Percentiles rank a stretch among this genome's conserved stretches.
Conservation (phyloP, 2,888 invertebrate species). For the Digitonthophagus gazella region DNA sequence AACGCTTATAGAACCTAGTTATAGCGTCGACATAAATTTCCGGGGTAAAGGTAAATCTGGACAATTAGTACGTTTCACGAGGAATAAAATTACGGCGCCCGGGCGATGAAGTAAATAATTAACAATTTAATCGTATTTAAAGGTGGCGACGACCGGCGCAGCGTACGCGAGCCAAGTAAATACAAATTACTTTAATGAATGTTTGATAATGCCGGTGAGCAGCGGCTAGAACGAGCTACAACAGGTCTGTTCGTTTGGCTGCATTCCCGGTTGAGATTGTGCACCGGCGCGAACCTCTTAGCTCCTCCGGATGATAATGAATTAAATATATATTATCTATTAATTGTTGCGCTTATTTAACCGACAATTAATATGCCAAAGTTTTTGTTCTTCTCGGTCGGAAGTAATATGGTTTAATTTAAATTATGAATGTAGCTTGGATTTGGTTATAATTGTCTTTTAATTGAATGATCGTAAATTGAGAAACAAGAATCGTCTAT, state of each 20-base stretch:
- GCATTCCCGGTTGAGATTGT: too few relatives aligned
- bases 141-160: constrained; percentile 21
- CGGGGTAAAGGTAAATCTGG: constrained; percentile 4
- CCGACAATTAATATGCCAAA: constrained; percentile 1
- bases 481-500: too few relatives aligned
- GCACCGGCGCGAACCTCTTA: too few relatives aligned
- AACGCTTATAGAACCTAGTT: too few relatives aligned
- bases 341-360: constrained; percentile 14
- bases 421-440: too few relatives aligned
- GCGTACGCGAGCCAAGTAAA: constrained; percentile 29
- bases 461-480: too few relatives aligned
- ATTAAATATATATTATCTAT: constrained; percentile 25
- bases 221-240: constrained; percentile 1
- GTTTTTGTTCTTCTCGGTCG: too few relatives aligned
- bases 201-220: constrained; percentile 36
- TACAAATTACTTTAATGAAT: constrained; percentile 38
- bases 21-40: background rate
- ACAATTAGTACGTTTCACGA: constrained; percentile 3
- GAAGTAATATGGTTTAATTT: too few relatives aligned
- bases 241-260: constrained; percentile 5
- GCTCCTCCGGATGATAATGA: too few relatives aligned
- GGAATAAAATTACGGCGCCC: constrained; percentile 12
- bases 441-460: too few relatives aligned
- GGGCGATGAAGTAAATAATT: constrained; percentile 12
- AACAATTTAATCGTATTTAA: constrained; percentile 25